Percentiles rank a stretch among this genome's conserved stretches.
phyloP scores from a whole-genome alignment of 2,113 vertebrate genomes.

The Ornithorhynchus anatinus region DNA sequence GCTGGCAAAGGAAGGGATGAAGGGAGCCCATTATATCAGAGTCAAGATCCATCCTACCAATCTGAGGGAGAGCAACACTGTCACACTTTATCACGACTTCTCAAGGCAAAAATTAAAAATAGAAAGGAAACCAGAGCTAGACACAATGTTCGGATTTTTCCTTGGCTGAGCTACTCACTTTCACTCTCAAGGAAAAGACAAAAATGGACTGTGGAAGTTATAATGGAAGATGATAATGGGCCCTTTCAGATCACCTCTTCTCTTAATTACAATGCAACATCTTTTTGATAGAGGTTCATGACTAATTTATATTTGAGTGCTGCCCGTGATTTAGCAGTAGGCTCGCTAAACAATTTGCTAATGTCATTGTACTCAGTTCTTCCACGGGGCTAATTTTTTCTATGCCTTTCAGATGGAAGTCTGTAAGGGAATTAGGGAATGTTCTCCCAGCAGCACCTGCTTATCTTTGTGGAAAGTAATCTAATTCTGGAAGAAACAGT shows the following conservation, averaged over 20 bases:
- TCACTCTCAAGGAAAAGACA: constrained; percentile 53
- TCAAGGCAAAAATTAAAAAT: constrained; percentile 4
- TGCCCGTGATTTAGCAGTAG: constrained; percentile 40
- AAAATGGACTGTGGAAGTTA: constrained; percentile 38
- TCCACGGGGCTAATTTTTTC: no score
- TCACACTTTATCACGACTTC: constrained; percentile 6
- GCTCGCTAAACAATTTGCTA: constrained; percentile 34
- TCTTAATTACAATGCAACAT: constrained; percentile 40
- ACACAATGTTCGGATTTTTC: neutral
- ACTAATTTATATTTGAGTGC: constrained; percentile 39
- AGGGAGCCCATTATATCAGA: neutral
- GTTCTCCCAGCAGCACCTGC: no score
- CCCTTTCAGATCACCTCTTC: constrained; percentile 20
- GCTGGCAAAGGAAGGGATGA: neutral
- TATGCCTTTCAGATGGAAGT: no score
- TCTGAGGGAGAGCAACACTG: constrained; percentile 12
- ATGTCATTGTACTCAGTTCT: constrained; percentile 5
- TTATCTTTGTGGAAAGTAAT: no score
- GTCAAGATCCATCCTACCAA: neutral
- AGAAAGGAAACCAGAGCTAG: neutral
- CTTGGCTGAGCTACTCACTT: constrained; percentile 1
- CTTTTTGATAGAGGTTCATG: constrained; percentile 37
- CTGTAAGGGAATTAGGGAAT: no score
- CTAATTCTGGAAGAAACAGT: no score
- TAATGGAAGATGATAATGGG: constrained; percentile 30